Percentiles rank a stretch among this genome's conserved stretches.
Evolutionary conservation across 2,888 invertebrate species (phyloP).

Genomic region (Drosophila anomelani): DNA sequence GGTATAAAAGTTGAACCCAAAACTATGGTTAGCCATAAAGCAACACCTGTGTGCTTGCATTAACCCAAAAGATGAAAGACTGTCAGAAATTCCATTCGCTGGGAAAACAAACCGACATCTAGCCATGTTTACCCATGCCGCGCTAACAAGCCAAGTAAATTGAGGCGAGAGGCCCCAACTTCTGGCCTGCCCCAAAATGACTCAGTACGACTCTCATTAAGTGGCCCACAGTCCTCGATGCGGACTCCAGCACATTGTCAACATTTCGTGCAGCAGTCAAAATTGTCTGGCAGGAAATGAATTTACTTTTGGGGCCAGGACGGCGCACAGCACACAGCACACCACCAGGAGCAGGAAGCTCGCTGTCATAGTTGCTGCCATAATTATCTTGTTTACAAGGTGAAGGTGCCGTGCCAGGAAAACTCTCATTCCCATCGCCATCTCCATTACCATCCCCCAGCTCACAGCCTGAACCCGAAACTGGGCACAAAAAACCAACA

Average conservation of each 20-base stretch:
- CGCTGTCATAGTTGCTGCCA: constrained; percentile 80
- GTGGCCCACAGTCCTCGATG: constrained; percentile 32
- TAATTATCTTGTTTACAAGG: constrained; percentile 82
- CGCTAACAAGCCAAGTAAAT: constrained; percentile 75
- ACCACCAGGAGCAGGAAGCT: constrained; percentile 68
- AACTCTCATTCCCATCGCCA: constrained; percentile 23
- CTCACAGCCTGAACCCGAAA: constrained; percentile 9
- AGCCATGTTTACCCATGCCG: constrained; percentile 51
- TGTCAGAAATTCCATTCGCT: constrained; percentile 24
- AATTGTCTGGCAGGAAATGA: constrained; percentile 78
- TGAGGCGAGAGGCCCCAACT: constrained; percentile 28
- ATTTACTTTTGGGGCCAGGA: constrained; percentile 58
- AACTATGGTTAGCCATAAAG: constrained; percentile 10
- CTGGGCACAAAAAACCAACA: constrained; percentile 30
- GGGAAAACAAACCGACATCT: constrained; percentile 27
- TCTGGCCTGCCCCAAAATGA: constrained; percentile 1
- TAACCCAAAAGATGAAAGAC: constrained; percentile 11
- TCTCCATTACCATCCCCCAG: constrained; percentile 5
- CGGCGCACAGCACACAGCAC: constrained; percentile 33
- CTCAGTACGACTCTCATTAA: constrained; percentile 60
- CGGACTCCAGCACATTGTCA: constrained; percentile 66
- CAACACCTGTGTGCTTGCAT: constrained; percentile 1
- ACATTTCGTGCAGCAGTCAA: constrained; percentile 73
- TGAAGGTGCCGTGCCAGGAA: constrained; percentile 65
- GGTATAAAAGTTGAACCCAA: neutral